Evolutionary conservation across 2,888 invertebrate genomes (phyloP).

Genomic region (Tinea pellionella): DNA sequence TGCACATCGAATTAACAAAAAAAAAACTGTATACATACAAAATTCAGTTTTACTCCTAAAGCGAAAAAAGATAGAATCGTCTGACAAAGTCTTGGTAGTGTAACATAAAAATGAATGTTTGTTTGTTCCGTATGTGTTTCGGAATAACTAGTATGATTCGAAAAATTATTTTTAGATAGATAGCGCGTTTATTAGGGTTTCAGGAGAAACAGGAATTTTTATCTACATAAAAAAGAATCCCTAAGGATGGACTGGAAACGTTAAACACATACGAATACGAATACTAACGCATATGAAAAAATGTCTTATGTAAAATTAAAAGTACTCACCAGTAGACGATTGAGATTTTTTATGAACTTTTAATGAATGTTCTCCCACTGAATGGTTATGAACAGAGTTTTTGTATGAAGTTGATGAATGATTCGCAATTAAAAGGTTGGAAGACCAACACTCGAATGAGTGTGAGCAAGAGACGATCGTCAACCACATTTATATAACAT

Average conservation of each 20-base stretch:
- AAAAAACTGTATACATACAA: neutral
- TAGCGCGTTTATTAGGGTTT: too few species aligned
- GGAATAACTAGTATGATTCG: too few species aligned
- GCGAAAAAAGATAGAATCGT: neutral
- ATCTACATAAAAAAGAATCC: too few species aligned
- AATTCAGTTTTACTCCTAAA: neutral
- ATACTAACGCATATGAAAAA: too few species aligned
- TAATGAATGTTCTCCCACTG: slow-evolving; percentile 53
- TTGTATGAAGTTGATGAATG: slow-evolving; percentile 28
- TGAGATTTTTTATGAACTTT: neutral
- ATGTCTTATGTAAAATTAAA: neutral
- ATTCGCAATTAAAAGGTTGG: slow-evolving; percentile 30
- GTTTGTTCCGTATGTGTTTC: too few species aligned
- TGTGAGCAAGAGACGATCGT: slow-evolving; percentile 30
- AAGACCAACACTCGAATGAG: slow-evolving; percentile 46
- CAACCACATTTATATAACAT: neutral
- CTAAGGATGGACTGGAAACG: too few species aligned
- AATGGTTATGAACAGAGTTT: slow-evolving; percentile 54
- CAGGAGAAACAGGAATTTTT: too few species aligned
- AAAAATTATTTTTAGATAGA: too few species aligned
- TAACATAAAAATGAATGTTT: too few species aligned
- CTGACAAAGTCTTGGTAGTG: too few species aligned
- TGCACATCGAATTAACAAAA: neutral
- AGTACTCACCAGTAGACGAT: neutral
- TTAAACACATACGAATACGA: too few species aligned